phyloP scores from a whole-genome alignment of 2,797 vertebrate genomes.

The Neomorphus geoffroyi region DNA sequence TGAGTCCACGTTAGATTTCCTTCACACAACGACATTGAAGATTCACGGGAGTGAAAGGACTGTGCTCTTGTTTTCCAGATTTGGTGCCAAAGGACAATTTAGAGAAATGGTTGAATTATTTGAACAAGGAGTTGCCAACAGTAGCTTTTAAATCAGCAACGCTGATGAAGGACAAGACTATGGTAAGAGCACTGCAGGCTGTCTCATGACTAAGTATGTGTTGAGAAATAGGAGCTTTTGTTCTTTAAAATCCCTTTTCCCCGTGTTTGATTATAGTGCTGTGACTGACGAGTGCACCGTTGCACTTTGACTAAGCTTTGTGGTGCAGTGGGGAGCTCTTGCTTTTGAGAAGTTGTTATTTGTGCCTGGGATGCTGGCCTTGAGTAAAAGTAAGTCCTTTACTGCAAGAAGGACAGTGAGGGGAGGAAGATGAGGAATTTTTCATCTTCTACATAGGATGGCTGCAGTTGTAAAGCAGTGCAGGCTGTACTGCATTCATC shows the following conservation, averaged over 20 bases:
- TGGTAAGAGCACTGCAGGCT: constrained; percentile 49
- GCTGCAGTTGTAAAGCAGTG: background rate
- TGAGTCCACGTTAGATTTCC: background rate
- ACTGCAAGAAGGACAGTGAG: background rate
- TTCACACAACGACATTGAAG: background rate
- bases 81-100: constrained; percentile 89
- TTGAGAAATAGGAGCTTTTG: constrained; percentile 21
- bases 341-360: background rate
- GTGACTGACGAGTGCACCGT: background rate
- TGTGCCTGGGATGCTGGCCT: background rate
- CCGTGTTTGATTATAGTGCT: background rate
- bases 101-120: constrained; percentile 85
- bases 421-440: background rate
- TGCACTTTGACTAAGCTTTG: background rate
- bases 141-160: constrained; percentile 89
- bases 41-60: background rate
- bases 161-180: constrained; percentile 74
- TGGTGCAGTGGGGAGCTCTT: background rate
- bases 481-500: background rate
- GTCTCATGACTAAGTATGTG: background rate
- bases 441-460: background rate
- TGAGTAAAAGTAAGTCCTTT: background rate
- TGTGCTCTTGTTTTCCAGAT: constrained; percentile 75
- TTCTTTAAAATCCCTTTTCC: background rate
- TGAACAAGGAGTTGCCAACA: constrained; percentile 88